Base-by-base conservation (phyloP, 2,888 invertebrate genomes). In the Dryobota labecula region DNA sequence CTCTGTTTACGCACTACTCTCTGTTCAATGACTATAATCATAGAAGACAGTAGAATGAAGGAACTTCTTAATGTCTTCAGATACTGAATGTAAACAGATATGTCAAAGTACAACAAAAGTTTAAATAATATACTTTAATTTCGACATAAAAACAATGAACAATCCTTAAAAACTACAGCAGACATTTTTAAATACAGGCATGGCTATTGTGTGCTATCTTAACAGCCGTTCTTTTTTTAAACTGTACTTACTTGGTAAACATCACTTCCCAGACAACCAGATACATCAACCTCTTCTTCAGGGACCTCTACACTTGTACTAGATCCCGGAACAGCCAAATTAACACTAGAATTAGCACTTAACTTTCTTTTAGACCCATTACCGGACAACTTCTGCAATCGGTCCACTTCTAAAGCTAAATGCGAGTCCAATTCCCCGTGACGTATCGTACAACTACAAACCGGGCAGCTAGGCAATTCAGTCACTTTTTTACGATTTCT, bases 361-460 rank as follows among this genome's bases (percentile, higher is more conserved):
- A 94, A 73, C 78, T 95, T 95, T 43, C 95, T 89, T 75, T 95
- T 96, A 9, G 91, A 88, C 61, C 91, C 89, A 68, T 88, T 89
- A 74, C 82, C 83, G 0, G 95, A 93, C 15, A 95, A 71, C 72
- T 95, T 95, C 47, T 93, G 92, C 43, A 95, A 80, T 65, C 93
- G 90, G 15, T 95, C 95, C 80, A 99, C 96, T 94, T 99, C 99
- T 76, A 98, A 96, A 61, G 97, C 94, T 82, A 98, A 97, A 93
- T 99, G 99, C 38, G 97, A 96, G 84, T 98, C 98, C n/a, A 99
- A 95, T 92, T 99, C 99, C 2, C 97, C 97, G 2, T 97, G 97
- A 61, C 98, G 96, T 56, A 99, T 96, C 4, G 98, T 98, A 76
- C 98, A 97, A 78, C 98, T 98, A 92, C 99, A 99, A 1, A 98